Evolutionary conservation across 2,113 vertebrate genomes (phyloP), one percentile per base, ranked within the genome.

Genomic region (Hassar affinis): DNA sequence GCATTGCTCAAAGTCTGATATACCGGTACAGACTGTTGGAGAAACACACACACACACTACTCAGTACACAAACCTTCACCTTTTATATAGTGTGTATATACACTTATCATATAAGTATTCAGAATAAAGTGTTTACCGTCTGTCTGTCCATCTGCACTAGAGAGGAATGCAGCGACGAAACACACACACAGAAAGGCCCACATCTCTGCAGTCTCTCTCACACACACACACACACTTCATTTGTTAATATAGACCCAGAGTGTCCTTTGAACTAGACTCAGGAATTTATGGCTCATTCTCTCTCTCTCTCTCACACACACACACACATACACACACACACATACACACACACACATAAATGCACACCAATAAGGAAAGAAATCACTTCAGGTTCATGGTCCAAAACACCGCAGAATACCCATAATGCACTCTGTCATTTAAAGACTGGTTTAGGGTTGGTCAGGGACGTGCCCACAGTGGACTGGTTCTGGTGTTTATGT

Each of bases 131-230:
- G 82, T 85, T 88, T 80, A 86, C 87, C 0, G 25, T 77, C 1
- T 42, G 0, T 0, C 38, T 79, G 64, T 61, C 85, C 82, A 69
- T 76, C 18, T 30, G 38, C 84, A 79, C 45, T 33, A 45, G 22
- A 9, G 33, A 79, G 4, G n/a, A 85, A 35, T 69, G 79, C 78
- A 20, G 79, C 14, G 5, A 45, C 35, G 4, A 87, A 57, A 85
- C 42, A 80, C 76, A 83, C 49, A 17, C n/a, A 56, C 6, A 84
- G 18, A 14, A 80, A 61, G 22, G 71, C 18, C 79, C 69, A 80
- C 88, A 89, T 89, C 25, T 81, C 75, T 22, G 27, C 59, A 9
- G n/a, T n/a, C n/a, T n/a, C n/a, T n/a, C n/a, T n/a, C n/a, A n/a
- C n/a, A n/a, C 8, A 72, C 47, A 79, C 74, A 79, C 82, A 78